A percentile compares a stretch with the other conserved stretches of the same genome.
phyloP scores from a whole-genome alignment of 2,797 vertebrate species.

The Peromyscus attwateri region DNA sequence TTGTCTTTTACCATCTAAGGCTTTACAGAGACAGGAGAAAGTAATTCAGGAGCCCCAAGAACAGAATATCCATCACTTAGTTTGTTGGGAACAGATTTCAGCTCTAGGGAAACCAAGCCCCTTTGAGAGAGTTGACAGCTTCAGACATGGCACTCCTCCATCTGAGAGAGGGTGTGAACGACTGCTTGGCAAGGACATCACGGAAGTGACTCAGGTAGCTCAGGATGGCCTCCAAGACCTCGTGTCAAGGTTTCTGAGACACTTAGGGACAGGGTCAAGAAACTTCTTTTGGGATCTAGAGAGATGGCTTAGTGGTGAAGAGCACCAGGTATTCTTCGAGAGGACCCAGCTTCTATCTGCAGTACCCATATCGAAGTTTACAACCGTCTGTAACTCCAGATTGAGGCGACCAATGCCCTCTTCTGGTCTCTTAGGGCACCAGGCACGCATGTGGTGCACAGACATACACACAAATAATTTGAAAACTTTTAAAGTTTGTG shows the following conservation, averaged over 20 bases:
- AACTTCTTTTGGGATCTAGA: background rate
- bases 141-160: background rate
- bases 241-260: background rate
- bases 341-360: background rate
- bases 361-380: no score
- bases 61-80: constrained; percentile 7
- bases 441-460: background rate
- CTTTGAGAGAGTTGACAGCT: background rate
- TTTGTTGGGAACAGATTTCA: constrained; percentile 11
- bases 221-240: background rate
- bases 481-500: background rate
- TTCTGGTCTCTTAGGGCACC: background rate
- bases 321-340: background rate
- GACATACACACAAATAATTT: background rate
- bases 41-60: constrained; percentile 8
- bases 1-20: constrained; percentile 23
- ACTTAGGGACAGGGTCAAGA: background rate
- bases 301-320: background rate
- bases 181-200: background rate
- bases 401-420: background rate
- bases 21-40: background rate
- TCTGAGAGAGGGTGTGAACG: background rate
- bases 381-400: background rate
- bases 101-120: background rate
- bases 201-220: background rate